A percentile compares a stretch with the other conserved stretches of the same genome.
These are phyloP conservation scores for Cryptomyrus ogoouensis DNA, from an alignment of 2,113 vertebrate species.

Conservation along the genomic window DNA sequence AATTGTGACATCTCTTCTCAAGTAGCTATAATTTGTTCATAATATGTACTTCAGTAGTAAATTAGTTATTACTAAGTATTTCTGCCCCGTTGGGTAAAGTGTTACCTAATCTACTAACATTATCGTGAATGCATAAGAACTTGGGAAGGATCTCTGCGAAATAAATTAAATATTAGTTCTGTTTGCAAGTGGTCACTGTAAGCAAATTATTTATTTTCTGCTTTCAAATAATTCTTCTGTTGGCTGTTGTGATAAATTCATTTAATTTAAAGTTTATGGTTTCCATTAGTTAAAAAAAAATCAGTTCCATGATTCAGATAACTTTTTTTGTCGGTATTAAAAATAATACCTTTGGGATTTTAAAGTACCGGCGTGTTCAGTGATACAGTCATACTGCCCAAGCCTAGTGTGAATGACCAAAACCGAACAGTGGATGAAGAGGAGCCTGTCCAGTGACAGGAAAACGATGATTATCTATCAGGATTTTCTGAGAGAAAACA, in stretches of 20 bases:
- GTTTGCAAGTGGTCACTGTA: not conserved
- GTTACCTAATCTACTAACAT: too few species aligned
- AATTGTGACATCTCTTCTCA: too few species aligned
- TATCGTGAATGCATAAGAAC: not conserved
- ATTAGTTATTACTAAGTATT: too few species aligned
- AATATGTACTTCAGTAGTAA: too few species aligned
- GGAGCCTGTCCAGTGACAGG: too few species aligned
- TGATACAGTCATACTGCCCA: not conserved
- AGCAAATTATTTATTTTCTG: not conserved
- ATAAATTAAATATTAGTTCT: not conserved
- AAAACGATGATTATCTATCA: too few species aligned
- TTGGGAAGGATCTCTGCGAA: not conserved
- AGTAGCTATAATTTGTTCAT: too few species aligned
- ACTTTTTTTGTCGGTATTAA: not conserved
- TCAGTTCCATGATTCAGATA: not conserved
- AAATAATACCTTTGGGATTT: not conserved
- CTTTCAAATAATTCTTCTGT: not conserved
- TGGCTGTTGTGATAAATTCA: not conserved
- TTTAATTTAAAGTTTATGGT: not conserved
- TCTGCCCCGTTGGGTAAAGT: too few species aligned
- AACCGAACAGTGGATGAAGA: not conserved
- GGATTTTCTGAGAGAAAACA: too few species aligned
- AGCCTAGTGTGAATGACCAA: not conserved
- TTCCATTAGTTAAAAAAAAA: not conserved
- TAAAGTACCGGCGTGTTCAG: not conserved